Evolutionary conservation across 2,888 invertebrate genomes (phyloP).

Genomic region (Willowsia nigromaculata): DNA sequence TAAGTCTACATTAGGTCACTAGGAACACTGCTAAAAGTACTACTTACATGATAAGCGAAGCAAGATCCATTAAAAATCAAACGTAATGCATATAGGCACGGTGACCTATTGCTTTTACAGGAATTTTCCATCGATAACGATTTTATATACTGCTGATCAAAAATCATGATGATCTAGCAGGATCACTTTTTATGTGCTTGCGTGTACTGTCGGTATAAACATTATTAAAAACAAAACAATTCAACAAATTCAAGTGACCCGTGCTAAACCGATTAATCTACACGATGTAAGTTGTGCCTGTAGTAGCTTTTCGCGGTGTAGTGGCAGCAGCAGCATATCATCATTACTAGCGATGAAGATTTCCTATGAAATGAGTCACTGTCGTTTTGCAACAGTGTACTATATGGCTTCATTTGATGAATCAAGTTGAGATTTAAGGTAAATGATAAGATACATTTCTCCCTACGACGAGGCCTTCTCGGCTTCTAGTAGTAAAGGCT

Average conservation of each 20-base stretch:
- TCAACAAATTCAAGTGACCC: constrained; percentile 10
- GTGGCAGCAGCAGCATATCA: neutral
- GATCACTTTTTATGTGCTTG: constrained; percentile 14
- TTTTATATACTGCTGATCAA: constrained; percentile 7
- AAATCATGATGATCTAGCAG: neutral
- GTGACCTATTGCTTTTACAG: constrained; percentile 49
- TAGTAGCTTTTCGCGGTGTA: neutral
- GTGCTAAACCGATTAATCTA: constrained; percentile 13
- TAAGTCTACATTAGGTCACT: constrained; percentile 68
- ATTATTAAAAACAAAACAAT: constrained; percentile 17
- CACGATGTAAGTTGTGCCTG: neutral
- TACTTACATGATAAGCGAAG: constrained; percentile 58
- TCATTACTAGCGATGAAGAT: constrained; percentile 15
- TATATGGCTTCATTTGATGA: constrained; percentile 63
- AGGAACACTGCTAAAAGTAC: constrained; percentile 60
- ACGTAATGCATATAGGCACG: constrained; percentile 20
- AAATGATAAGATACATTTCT: constrained; percentile 47
- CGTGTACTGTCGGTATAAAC: neutral
- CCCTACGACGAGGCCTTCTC: constrained; percentile 75
- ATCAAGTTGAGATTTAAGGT: constrained; percentile 54
- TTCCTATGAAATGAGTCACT: constrained; percentile 43
- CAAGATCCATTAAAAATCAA: constrained; percentile 61
- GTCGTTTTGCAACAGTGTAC: constrained; percentile 43
- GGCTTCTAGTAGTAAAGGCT: constrained; percentile 72
- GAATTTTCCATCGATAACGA: constrained; percentile 38